phyloP scores from a whole-genome alignment of 2,888 invertebrate genomes.

The Ophioninae sp. region DNA sequence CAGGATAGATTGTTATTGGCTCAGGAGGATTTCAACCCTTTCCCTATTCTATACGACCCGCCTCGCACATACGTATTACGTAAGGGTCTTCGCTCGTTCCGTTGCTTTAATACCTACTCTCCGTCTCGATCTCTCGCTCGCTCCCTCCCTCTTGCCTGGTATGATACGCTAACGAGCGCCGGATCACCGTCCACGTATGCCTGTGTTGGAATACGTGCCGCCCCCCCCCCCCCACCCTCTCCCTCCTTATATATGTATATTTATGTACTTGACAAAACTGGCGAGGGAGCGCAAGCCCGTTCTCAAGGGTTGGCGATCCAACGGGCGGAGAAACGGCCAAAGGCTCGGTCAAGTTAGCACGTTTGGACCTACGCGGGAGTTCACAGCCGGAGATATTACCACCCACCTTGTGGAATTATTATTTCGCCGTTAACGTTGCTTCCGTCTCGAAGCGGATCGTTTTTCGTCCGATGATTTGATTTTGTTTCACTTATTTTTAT shows the following conservation, averaged over 20 bases:
- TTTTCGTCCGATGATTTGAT: not conserved
- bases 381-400: not conserved
- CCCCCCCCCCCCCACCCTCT: too few relatives aligned
- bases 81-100: constrained; percentile 52
- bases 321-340: constrained; percentile 36
- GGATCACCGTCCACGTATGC: constrained; percentile 63
- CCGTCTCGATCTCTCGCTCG: not conserved
- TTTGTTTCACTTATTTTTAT: not conserved
- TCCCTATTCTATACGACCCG: constrained; percentile 62
- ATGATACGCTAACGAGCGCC: constrained; percentile 79
- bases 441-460: too few relatives aligned
- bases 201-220: too few relatives aligned
- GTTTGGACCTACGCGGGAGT: not conserved
- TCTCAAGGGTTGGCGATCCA: constrained; percentile 40
- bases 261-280: constrained; percentile 38
- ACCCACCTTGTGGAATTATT: not conserved
- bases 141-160: constrained; percentile 54
- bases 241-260: constrained; percentile 21
- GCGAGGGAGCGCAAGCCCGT: constrained; percentile 23
- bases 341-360: constrained; percentile 31
- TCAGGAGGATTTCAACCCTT: constrained; percentile 76
- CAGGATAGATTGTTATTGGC: constrained; percentile 79
- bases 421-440: not conserved
- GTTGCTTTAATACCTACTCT: constrained; percentile 33
- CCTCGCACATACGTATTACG: constrained; percentile 59